phyloP scores from a whole-genome alignment of 2,797 vertebrate genomes.

The Thamnophis elegans region DNA sequence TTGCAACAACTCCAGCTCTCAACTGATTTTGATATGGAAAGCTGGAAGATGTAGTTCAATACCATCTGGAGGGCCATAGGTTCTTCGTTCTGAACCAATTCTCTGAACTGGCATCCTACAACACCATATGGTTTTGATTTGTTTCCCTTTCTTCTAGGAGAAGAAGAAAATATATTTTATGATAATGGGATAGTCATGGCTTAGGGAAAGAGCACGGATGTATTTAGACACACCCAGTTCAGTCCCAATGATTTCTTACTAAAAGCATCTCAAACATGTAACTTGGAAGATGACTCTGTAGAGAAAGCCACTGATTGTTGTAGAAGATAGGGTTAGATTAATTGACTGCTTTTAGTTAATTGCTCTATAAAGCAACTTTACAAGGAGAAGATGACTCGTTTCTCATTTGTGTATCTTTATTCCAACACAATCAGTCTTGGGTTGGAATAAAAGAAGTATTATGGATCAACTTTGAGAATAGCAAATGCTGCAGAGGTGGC shows the following conservation, averaged over 20 bases:
- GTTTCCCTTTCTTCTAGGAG: neutral
- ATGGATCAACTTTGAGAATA: neutral
- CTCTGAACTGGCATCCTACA: neutral
- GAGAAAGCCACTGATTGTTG: neutral
- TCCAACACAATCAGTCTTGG: neutral
- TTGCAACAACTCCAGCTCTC: neutral
- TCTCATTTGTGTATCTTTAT: neutral
- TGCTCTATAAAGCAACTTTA: neutral
- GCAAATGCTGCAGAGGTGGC: neutral
- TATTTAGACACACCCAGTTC: neutral
- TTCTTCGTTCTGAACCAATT: neutral
- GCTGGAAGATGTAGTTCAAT: neutral
- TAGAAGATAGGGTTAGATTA: neutral
- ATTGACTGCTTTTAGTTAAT: neutral
- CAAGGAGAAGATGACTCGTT: neutral
- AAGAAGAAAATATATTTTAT: neutral
- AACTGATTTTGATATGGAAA: neutral
- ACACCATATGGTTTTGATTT: neutral
- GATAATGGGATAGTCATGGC: neutral
- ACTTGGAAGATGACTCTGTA: neutral
- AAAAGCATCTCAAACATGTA: neutral
- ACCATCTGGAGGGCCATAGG: neutral
- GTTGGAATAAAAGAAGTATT: neutral
- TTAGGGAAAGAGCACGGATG: neutral
- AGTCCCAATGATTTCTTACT: neutral